Evolutionary conservation across 2,113 vertebrate species (phyloP).

Genomic region (Mustela nigripes): DNA sequence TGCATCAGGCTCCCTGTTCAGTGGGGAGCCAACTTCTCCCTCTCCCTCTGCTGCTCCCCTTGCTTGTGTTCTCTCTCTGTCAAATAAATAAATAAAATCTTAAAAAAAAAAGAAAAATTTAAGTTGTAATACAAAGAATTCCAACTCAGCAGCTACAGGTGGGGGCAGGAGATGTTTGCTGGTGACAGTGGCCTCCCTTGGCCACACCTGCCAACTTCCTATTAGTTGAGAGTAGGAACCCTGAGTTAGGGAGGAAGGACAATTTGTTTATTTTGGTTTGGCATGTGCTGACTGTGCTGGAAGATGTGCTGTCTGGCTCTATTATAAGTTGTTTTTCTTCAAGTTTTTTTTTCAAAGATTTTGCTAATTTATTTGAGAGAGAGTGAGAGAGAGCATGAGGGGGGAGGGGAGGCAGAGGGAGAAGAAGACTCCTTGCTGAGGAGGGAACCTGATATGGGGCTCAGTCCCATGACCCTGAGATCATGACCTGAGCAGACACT

Average conservation of each 20-base stretch:
- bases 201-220: neutral
- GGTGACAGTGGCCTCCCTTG: neutral
- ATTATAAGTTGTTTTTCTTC: neutral
- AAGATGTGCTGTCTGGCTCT: neutral
- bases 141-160: neutral
- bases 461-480: neutral
- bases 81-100: too few species aligned
- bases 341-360: too few species aligned
- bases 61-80: too few species aligned
- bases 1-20: too few species aligned
- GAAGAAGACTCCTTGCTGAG: too few species aligned
- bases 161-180: neutral
- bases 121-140: conserved; percentile 3
- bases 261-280: neutral
- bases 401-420: too few species aligned
- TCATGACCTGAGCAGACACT: neutral
- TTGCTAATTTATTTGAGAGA: too few species aligned
- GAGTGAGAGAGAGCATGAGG: too few species aligned
- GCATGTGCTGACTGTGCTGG: neutral
- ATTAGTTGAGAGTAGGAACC: neutral
- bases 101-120: neutral
- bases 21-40: too few species aligned
- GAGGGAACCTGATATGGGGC: neutral
- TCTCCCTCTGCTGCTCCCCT: too few species aligned
- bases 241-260: neutral